These are phyloP conservation scores for Charina bottae DNA, from an alignment of 2,113 vertebrate genomes.

Conservation along the genomic window DNA sequence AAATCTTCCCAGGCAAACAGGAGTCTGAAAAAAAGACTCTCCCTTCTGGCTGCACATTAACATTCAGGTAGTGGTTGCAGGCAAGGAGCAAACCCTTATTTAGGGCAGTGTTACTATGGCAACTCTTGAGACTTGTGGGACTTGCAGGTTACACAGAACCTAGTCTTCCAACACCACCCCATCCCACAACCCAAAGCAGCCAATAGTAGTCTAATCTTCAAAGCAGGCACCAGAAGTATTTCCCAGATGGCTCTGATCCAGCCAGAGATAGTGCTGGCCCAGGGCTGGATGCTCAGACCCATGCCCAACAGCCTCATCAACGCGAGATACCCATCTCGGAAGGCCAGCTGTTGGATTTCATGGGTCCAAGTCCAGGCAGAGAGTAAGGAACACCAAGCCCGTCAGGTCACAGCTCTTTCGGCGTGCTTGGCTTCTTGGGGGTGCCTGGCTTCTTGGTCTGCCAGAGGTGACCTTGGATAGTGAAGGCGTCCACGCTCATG, in stretches of 20 bases:
- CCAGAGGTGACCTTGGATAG: slow-evolving; percentile 90
- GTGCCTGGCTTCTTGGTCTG: slow-evolving; percentile 87
- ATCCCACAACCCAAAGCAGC: slow-evolving; percentile 64
- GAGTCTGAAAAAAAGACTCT: slow-evolving; percentile 14
- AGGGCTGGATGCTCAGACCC: not conserved
- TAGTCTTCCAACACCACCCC: slow-evolving; percentile 75
- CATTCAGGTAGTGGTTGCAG: slow-evolving; percentile 28
- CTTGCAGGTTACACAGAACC: slow-evolving; percentile 79
- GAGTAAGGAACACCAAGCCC: not conserved
- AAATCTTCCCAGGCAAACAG: slow-evolving; percentile 6
- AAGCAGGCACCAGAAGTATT: not conserved
- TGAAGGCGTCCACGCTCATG: slow-evolving; percentile 92
- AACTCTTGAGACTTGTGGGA: slow-evolving; percentile 80
- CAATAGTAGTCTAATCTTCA: not conserved
- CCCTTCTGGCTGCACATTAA: slow-evolving; percentile 1
- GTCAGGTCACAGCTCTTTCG: slow-evolving; percentile 70
- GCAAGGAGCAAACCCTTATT: slow-evolving; percentile 53
- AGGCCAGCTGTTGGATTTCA: not conserved
- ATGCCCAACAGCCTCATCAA: not conserved
- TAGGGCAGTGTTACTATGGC: slow-evolving; percentile 81
- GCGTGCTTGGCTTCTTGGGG: slow-evolving; percentile 86
- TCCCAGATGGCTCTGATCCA: slow-evolving; percentile 5
- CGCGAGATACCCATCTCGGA: not conserved
- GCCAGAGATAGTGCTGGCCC: slow-evolving; percentile 10
- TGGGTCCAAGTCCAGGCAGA: slow-evolving; percentile 52